A percentile compares a stretch with the other conserved stretches of the same genome.
These are phyloP conservation scores for Semnopithecus entellus DNA, from an alignment of 2,113 vertebrate genomes.

Conservation along the genomic window DNA sequence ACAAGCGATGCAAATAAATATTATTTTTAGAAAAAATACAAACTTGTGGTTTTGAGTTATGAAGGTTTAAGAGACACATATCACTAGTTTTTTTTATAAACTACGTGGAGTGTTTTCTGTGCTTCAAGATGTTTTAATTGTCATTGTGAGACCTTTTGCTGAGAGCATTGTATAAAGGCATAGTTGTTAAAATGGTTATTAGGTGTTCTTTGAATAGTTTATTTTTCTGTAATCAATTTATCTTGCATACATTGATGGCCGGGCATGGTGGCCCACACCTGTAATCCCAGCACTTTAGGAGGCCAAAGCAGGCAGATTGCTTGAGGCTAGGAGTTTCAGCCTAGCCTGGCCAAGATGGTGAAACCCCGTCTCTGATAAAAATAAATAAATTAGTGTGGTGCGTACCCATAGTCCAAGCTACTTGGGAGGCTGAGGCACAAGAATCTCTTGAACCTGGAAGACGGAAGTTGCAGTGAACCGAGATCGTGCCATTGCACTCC, in stretches of 20 bases:
- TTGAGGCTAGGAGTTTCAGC: too few species aligned
- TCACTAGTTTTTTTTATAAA: slow-evolving; percentile 23
- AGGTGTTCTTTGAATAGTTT: slow-evolving; percentile 22
- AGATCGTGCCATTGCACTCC: too few species aligned
- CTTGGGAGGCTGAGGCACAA: too few species aligned
- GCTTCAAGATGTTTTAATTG: neutral
- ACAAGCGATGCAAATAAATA: slow-evolving; percentile 37
- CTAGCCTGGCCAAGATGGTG: too few species aligned
- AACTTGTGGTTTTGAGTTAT: slow-evolving; percentile 52
- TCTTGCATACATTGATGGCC: neutral
- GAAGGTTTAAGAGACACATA: slow-evolving; percentile 22
- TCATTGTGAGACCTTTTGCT: slow-evolving; percentile 27
- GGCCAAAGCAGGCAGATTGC: too few species aligned
- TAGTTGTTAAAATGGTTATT: neutral
- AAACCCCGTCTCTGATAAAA: too few species aligned
- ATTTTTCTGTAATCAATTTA: slow-evolving; percentile 51
- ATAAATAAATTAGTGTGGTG: too few species aligned
- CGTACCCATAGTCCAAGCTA: too few species aligned
- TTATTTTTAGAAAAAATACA: slow-evolving; percentile 51
- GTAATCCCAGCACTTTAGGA: too few species aligned
- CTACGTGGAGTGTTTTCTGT: neutral
- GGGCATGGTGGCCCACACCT: too few species aligned
- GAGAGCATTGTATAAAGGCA: slow-evolving; percentile 19
- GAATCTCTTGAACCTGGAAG: too few species aligned
- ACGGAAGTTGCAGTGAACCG: too few species aligned